phyloP scores from a whole-genome alignment of 2,888 invertebrate species.

The Papilio demoleus region DNA sequence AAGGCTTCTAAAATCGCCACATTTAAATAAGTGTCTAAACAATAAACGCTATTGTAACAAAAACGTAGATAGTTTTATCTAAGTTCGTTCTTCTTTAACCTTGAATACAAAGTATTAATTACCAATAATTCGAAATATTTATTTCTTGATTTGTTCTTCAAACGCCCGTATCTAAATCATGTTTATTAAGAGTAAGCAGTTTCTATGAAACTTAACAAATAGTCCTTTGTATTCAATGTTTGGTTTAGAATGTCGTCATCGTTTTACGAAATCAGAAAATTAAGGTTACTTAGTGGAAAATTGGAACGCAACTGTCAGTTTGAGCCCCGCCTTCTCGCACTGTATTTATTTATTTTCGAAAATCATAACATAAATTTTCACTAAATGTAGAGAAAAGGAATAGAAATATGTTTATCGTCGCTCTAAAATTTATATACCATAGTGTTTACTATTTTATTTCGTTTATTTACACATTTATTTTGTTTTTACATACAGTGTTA shows the following conservation, averaged over 20 bases:
- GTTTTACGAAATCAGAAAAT: slow-evolving; percentile 19
- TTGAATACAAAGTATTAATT: no score
- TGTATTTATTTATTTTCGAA: slow-evolving; percentile 66
- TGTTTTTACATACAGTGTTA: slow-evolving; percentile 68
- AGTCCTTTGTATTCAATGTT: not conserved
- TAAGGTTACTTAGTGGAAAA: slow-evolving; percentile 7
- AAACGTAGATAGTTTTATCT: no score
- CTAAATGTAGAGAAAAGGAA: slow-evolving; percentile 60
- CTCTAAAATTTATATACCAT: slow-evolving; percentile 57
- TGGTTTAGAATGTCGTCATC: slow-evolving; percentile 25
- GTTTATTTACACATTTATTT: slow-evolving; percentile 58
- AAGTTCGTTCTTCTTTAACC: no score
- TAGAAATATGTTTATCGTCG: slow-evolving; percentile 68
- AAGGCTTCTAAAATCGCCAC: not conserved
- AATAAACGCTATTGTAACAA: no score
- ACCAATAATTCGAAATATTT: not conserved
- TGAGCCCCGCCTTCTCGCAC: slow-evolving; percentile 30
- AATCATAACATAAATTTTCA: slow-evolving; percentile 57
- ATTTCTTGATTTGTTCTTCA: not conserved
- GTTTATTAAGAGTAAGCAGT: slow-evolving; percentile 33
- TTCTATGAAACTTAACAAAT: not conserved
- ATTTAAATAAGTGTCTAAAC: no score
- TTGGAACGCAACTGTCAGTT: slow-evolving; percentile 37
- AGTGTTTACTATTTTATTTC: slow-evolving; percentile 58
- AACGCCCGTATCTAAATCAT: no score